These are phyloP conservation scores for Corbicula japonica DNA, from an alignment of 2,888 invertebrate species.

Conservation along the genomic window DNA sequence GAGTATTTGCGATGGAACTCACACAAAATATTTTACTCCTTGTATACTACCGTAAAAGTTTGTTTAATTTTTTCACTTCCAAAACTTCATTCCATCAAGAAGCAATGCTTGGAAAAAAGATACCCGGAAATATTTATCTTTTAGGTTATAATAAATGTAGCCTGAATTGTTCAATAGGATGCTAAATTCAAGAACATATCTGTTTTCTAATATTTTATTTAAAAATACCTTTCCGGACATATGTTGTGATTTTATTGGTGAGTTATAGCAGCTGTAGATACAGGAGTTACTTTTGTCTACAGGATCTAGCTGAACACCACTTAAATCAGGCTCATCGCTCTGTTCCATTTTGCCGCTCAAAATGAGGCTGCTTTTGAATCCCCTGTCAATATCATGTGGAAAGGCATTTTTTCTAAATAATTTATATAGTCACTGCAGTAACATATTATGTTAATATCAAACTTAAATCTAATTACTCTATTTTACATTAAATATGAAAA, in stretches of 20 bases:
- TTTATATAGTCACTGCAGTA: background rate
- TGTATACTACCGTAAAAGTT: too few species aligned
- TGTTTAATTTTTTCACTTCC: too few species aligned
- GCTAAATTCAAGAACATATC: too few species aligned
- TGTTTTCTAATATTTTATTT: too few species aligned
- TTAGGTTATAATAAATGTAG: too few species aligned
- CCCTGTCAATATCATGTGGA: background rate
- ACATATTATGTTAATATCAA: background rate
- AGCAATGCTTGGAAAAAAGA: too few species aligned
- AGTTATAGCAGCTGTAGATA: slow-evolving; percentile 34
- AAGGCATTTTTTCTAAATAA: background rate
- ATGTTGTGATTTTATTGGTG: background rate
- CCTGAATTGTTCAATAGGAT: too few species aligned
- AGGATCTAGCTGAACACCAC: background rate
- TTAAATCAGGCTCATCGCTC: background rate
- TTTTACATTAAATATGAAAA: too few species aligned
- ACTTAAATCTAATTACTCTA: background rate
- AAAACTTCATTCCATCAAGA: too few species aligned
- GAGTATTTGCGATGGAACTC: too few species aligned
- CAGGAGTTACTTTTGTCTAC: slow-evolving; percentile 61
- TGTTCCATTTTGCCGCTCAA: background rate
- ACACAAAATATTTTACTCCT: too few species aligned
- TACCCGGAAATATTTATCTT: too few species aligned
- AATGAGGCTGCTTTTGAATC: background rate
- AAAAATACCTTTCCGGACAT: background rate